phyloP scores from a whole-genome alignment of 2,888 invertebrate species.

The Adelphocoris suturalis region DNA sequence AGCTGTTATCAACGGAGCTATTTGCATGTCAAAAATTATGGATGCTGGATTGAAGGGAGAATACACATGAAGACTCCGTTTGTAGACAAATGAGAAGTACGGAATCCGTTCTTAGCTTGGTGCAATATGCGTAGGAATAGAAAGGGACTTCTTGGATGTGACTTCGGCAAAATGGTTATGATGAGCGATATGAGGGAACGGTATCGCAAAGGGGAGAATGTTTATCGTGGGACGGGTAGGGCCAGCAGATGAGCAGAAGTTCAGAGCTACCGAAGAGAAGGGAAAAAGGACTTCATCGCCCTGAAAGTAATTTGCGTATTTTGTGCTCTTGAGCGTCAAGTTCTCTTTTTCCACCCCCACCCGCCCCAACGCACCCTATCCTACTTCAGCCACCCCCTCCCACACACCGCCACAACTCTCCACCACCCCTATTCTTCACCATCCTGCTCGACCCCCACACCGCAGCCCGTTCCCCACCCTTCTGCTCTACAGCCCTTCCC shows the following conservation, averaged over 20 bases:
- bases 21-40: too few species aligned
- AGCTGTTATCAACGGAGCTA: too few species aligned
- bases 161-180: not conserved
- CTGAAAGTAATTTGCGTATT: conserved; percentile 65
- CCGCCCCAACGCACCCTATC: not conserved
- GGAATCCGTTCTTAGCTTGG: too few species aligned
- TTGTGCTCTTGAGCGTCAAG: conserved; percentile 55
- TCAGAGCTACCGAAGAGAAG: conserved; percentile 30
- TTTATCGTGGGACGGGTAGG: not conserved
- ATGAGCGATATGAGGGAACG: not conserved
- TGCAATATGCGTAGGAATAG: not conserved
- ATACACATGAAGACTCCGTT: too few species aligned
- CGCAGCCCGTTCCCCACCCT: too few species aligned
- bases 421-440: too few species aligned
- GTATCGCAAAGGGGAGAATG: not conserved
- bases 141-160: not conserved
- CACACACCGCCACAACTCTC: not conserved
- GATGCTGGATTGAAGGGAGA: too few species aligned
- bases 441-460: too few species aligned
- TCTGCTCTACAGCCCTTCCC: not conserved
- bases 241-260: not conserved
- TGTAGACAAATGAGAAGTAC: too few species aligned
- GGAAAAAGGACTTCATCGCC: conserved; percentile 53
- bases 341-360: not conserved
- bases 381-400: not conserved